These are phyloP conservation scores for Apis cerana DNA, from an alignment of 1,140 invertebrate species.

Conservation along the genomic window DNA sequence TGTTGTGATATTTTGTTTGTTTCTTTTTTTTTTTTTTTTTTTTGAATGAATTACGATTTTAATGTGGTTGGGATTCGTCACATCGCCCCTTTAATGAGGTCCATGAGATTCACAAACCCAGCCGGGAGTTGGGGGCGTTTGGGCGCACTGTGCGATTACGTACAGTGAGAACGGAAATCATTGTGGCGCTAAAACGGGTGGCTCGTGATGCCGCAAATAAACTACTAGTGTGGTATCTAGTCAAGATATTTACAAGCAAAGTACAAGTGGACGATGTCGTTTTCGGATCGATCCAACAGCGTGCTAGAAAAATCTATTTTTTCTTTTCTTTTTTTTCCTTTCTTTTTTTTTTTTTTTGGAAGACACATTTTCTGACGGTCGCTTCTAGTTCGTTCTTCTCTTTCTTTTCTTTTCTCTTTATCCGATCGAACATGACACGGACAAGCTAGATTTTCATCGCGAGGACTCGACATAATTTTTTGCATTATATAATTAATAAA, in stretches of 20 bases:
- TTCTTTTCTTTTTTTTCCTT: too few species aligned
- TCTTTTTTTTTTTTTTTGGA: conserved; percentile 84
- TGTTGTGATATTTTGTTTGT: too few species aligned
- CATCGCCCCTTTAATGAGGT: conserved; percentile 80
- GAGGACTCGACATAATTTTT: neutral
- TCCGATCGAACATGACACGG: neutral
- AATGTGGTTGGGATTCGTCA: conserved; percentile 66
- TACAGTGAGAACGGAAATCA: conserved; percentile 72
- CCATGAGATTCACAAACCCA: conserved; percentile 77
- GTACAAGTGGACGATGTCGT: conserved; percentile 53
- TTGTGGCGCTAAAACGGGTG: conserved; percentile 71
- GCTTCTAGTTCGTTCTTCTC: conserved; percentile 33
- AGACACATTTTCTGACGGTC: conserved; percentile 92
- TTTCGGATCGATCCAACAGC: conserved; percentile 28
- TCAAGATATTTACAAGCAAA: conserved; percentile 79
- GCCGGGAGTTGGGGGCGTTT: conserved; percentile 75
- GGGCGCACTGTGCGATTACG: conserved; percentile 70
- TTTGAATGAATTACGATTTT: neutral
- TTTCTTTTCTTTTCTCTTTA: conserved; percentile 33
- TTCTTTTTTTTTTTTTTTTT: too few species aligned
- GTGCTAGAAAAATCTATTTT: conserved; percentile 10
- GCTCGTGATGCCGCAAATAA: conserved; percentile 72
- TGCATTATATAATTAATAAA: neutral
- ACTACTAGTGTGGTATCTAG: conserved; percentile 75
- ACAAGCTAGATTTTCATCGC: conserved; percentile 9